Evolutionary conservation across 2,888 invertebrate genomes (phyloP), one percentile per base, ranked within the genome.

Genomic region (Pterostichus niger): DNA sequence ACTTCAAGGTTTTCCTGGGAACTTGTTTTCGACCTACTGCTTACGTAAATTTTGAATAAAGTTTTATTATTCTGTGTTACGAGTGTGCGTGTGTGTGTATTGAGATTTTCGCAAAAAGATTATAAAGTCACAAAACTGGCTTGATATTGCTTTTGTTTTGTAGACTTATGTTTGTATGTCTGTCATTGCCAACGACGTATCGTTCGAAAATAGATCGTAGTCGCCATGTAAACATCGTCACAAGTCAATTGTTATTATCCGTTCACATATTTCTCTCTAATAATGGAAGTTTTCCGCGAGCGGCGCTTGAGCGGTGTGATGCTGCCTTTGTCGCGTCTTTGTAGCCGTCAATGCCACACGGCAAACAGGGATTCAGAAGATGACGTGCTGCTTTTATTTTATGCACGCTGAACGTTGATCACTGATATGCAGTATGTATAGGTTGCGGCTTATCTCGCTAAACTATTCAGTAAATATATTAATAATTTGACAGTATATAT

Each of bases 261-360:
- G 46, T 75, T 75, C 31, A 75, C 31, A 15, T n/a, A 44, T 31
- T 17, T 31, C 75, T 31, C 31, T 17, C 24, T 10, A 52, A 54
- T 76, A 24, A 78, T 78, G 44, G 56, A 44, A 54, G 33, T 59
- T 59, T 56, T 24, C 59, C 46, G 54, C 52, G 79, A 24, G 10
- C 83, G 78, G 83, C 77, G 81, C 77, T 77, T 80, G 76, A 75
- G 31, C 61, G 4, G 81, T 81, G 81, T 81, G 56, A 73, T 17
- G 3, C 73, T 11, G 81, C 46, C 56, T 81, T 68, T 35, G 52
- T 52, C 80, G 80, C 54, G 80, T 52, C 68, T 13, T 52, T 13
- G 33, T 83, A 84, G 86, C 86, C 86, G 86, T 86, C 87, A 87
- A 87, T 87, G 86, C 86, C 86, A 87, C 85, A 85, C 86, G 85